Evolutionary conservation across 2,888 invertebrate genomes (phyloP).

Genomic region (Lucinisca nassula): DNA sequence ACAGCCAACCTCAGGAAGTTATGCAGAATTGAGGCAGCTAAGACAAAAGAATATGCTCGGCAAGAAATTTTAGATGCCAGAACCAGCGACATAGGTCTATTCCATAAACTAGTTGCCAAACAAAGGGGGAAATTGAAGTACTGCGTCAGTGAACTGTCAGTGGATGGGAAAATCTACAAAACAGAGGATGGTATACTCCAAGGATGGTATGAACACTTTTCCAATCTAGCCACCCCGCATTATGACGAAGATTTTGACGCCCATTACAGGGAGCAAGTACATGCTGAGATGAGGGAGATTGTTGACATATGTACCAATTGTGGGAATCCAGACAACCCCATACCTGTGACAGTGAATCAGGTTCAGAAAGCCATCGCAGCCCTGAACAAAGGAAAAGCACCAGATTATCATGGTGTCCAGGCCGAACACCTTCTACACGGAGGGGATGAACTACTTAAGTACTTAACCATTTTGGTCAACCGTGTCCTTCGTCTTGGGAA

Average conservation of each 20-base stretch:
- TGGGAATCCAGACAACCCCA: background rate
- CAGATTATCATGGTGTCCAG: background rate
- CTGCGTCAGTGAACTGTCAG: background rate
- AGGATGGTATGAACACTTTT: conserved; percentile 11
- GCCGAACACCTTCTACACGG: background rate
- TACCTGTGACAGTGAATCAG: background rate
- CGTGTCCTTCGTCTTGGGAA: background rate
- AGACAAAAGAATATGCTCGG: background rate
- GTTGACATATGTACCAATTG: background rate
- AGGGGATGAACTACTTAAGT: background rate
- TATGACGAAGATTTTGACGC: background rate
- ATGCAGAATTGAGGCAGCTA: background rate
- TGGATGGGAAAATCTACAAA: background rate
- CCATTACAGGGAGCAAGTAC: background rate
- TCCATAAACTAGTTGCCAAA: conserved; percentile 3
- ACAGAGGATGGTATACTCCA: background rate
- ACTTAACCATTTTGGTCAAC: background rate
- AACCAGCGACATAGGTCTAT: background rate
- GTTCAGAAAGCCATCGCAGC: background rate
- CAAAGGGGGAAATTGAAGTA: background rate
- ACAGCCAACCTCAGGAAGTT: background rate
- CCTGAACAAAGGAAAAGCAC: conserved; percentile 4
- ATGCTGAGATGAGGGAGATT: background rate
- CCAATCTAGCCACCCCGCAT: background rate
- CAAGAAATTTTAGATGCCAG: background rate